Evolutionary conservation across 2,113 vertebrate species (phyloP).

Genomic region (Leuciscus idus): DNA sequence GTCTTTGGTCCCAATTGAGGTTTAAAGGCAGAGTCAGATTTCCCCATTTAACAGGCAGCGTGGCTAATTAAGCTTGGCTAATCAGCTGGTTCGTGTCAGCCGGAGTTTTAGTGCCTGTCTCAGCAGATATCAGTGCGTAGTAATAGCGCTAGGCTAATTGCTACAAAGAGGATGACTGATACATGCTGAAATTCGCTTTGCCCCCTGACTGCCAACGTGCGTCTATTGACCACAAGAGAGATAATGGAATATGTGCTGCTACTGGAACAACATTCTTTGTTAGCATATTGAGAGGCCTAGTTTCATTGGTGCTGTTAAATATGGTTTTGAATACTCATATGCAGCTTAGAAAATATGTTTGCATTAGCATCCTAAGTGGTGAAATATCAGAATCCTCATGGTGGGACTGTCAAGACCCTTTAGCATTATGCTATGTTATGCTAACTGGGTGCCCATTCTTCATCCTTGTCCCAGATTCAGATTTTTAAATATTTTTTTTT

Average conservation of each 20-base stretch:
- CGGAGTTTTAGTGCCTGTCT: conserved; percentile 50
- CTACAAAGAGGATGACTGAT: conserved; percentile 45
- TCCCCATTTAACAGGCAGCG: conserved; percentile 53
- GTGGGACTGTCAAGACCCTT: not conserved
- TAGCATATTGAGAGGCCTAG: not conserved
- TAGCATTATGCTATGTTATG: not conserved
- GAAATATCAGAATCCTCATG: not conserved
- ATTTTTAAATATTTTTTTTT: not conserved
- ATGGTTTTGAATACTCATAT: not conserved
- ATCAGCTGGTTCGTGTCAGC: conserved; percentile 55
- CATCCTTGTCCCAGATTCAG: not conserved
- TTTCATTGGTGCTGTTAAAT: not conserved
- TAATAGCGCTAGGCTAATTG: conserved; percentile 57
- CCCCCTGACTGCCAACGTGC: not conserved
- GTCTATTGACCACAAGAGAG: conserved; percentile 19
- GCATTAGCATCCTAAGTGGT: not conserved
- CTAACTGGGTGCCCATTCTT: not conserved
- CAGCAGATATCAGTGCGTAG: conserved; percentile 50
- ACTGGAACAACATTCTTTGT: not conserved
- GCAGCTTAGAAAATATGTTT: not conserved
- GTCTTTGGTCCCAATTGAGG: conserved; percentile 53
- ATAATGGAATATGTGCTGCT: not conserved
- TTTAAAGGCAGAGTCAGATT: conserved; percentile 54
- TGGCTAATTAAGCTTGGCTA: conserved; percentile 60
- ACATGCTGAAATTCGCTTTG: conserved; percentile 14